A percentile compares a stretch with the other conserved stretches of the same genome.
phyloP scores from a whole-genome alignment of 23 tunicate genomes.

The Diplosoma virens region DNA sequence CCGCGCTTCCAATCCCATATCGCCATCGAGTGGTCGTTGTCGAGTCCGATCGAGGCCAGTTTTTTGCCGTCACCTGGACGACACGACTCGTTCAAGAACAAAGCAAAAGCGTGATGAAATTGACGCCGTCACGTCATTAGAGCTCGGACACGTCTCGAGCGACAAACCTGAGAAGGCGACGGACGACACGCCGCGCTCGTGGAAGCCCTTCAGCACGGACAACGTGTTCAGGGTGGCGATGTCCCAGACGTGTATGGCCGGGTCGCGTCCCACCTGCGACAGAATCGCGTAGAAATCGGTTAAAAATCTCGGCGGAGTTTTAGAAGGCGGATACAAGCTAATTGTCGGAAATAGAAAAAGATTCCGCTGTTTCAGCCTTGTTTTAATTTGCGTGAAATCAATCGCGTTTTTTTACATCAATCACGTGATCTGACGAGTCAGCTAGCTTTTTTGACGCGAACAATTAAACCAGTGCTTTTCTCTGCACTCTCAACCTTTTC shows the following conservation, averaged over 20 bases:
- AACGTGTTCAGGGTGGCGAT: constrained; percentile 48
- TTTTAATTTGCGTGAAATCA: too few species aligned
- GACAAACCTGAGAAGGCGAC: constrained; percentile 75
- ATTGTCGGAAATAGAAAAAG: neutral
- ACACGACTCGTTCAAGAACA: neutral
- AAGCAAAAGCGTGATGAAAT: neutral
- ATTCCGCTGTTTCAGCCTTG: too few species aligned
- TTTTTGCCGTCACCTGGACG: constrained; percentile 74
- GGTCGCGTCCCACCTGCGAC: constrained; percentile 70
- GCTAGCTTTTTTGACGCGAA: too few species aligned
- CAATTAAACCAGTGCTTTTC: too few species aligned
- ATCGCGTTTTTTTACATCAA: too few species aligned
- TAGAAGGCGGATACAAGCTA: too few species aligned
- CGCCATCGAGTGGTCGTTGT: constrained; percentile 91
- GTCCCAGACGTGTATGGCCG: constrained; percentile 93
- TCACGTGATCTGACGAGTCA: too few species aligned
- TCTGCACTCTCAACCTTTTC: too few species aligned
- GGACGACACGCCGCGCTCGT: constrained; percentile 80
- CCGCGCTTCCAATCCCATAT: constrained; percentile 98
- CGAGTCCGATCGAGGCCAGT: constrained; percentile 89
- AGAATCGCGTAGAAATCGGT: too few species aligned
- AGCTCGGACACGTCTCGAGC: neutral
- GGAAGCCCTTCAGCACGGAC: constrained; percentile 84
- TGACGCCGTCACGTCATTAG: neutral
- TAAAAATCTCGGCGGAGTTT: too few species aligned